phyloP scores from a whole-genome alignment of 2,888 invertebrate species.

The Tetramorium bicarinatum region DNA sequence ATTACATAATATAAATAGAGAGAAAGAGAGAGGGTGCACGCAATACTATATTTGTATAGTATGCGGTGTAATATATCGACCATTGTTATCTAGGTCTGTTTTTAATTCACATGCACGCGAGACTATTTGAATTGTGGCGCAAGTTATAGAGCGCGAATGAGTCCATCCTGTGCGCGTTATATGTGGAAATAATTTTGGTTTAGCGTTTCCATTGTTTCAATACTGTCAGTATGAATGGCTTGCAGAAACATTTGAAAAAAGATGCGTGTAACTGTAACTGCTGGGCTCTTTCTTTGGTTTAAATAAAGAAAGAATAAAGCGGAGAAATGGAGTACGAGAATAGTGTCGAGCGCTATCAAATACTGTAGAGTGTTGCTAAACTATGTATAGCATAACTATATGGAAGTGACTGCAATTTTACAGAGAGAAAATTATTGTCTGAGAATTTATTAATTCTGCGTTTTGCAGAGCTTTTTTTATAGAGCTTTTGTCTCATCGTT shows the following conservation, averaged over 20 bases:
- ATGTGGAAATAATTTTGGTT: neutral
- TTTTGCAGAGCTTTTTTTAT: neutral
- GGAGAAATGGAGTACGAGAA: neutral
- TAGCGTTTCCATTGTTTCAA: neutral
- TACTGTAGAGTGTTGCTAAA: neutral
- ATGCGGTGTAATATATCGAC: neutral
- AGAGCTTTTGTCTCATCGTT: neutral
- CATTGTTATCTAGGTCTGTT: neutral
- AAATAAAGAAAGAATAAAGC: neutral
- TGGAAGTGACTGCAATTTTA: neutral
- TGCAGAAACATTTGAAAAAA: neutral
- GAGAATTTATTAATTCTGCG: neutral
- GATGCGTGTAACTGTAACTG: neutral
- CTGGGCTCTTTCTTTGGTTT: neutral
- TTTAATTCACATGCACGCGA: conserved; percentile 24
- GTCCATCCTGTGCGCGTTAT: neutral
- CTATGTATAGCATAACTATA: neutral
- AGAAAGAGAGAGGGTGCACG: too few species aligned
- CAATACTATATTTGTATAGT: neutral
- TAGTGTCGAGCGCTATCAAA: neutral
- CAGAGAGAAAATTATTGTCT: neutral
- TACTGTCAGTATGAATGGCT: neutral
- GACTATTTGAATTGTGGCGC: neutral
- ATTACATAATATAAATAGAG: neutral
- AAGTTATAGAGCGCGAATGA: neutral